phyloP scores from a whole-genome alignment of 2,113 vertebrate genomes.

The Apodemus speciosus region DNA sequence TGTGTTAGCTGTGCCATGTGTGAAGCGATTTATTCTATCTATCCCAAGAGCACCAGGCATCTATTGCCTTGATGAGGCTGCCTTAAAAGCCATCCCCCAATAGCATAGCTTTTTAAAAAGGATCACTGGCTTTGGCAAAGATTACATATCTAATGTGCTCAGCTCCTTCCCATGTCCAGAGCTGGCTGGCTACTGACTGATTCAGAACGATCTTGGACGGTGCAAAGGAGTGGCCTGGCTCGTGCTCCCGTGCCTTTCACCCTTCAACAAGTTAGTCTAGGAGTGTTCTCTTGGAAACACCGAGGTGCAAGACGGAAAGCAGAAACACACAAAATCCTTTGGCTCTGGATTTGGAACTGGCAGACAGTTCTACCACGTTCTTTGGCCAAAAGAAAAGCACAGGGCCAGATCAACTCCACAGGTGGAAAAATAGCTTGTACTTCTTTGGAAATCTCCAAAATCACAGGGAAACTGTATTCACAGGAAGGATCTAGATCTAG shows the following conservation, averaged over 20 bases:
- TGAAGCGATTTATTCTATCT: not conserved
- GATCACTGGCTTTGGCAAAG: not conserved
- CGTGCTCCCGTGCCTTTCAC: not conserved
- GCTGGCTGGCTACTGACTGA: not conserved
- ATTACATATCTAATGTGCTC: not conserved
- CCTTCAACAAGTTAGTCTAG: not conserved
- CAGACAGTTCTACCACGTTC: not conserved
- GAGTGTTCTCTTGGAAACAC: not conserved
- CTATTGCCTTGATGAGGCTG: not conserved
- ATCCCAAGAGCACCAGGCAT: not conserved
- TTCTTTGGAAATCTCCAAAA: not conserved
- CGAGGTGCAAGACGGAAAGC: not conserved
- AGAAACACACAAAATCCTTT: not conserved
- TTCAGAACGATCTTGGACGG: not conserved
- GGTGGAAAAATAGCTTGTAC: not conserved
- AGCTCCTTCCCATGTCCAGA: not conserved
- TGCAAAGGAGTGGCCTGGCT: not conserved
- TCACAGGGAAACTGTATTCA: not conserved
- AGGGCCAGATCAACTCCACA: not conserved
- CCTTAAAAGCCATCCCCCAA: not conserved
- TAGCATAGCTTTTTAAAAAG: not conserved
- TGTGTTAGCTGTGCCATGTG: not conserved
- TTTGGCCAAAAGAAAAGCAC: not conserved
- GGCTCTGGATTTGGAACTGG: not conserved
- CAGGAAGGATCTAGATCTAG: not conserved